Conservation (phyloP, 2,113 vertebrate genomes). For the Anguilla japonica region DNA sequence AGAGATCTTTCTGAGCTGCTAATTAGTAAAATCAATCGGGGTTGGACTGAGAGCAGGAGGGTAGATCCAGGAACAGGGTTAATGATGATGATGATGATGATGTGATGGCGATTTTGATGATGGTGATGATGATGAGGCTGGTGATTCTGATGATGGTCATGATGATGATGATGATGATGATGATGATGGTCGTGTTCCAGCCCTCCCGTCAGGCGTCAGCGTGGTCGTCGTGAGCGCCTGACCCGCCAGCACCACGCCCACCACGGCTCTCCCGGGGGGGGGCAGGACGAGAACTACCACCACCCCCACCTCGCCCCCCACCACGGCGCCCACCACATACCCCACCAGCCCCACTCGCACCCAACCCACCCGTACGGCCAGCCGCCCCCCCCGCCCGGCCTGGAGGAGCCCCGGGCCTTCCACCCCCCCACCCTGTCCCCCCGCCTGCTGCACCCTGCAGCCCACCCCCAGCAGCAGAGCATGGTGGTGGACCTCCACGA, state of each 20-base stretch:
- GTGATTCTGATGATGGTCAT: no score
- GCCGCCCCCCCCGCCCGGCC: slow-evolving; percentile 68
- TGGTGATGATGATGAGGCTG: not conserved
- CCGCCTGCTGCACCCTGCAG: slow-evolving; percentile 87
- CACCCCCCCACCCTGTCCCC: slow-evolving; percentile 89
- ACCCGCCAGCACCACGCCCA: slow-evolving; percentile 80
- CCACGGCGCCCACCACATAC: slow-evolving; percentile 76
- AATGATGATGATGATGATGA: not conserved
- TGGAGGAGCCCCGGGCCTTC: slow-evolving; percentile 93
- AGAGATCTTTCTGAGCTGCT: no score
- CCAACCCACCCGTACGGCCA: slow-evolving; percentile 75
- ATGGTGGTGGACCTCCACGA: slow-evolving; percentile 94
- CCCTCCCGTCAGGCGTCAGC: slow-evolving; percentile 89
- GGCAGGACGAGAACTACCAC: slow-evolving; percentile 90
- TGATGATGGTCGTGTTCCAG: slow-evolving; percentile 53
- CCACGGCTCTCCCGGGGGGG: slow-evolving; percentile 64
- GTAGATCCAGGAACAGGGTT: no score
- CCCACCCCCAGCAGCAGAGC: slow-evolving; percentile 89
- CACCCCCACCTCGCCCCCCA: slow-evolving; percentile 77
- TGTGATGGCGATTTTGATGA: not conserved
- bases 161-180: not conserved
- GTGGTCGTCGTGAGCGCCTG: slow-evolving; percentile 85
- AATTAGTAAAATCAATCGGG: no score
- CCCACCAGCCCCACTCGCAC: slow-evolving; percentile 72
- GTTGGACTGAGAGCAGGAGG: no score